These are phyloP conservation scores for Ariopsis seemanni DNA, from an alignment of 2,113 vertebrate species.

Conservation along the genomic window DNA sequence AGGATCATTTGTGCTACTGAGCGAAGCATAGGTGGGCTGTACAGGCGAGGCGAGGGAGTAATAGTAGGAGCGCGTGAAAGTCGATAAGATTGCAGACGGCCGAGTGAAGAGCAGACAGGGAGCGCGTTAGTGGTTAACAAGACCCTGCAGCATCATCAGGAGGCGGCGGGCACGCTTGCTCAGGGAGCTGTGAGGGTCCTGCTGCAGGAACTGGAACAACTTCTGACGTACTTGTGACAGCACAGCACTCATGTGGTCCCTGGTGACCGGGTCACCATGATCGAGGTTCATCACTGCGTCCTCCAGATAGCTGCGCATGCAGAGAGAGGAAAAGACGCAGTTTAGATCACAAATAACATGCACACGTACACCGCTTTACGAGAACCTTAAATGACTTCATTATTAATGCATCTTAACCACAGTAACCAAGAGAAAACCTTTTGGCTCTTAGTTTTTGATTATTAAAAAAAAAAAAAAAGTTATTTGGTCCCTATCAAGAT, in stretches of 20 bases:
- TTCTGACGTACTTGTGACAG: constrained; percentile 91
- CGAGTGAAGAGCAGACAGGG: not conserved
- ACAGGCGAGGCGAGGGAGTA: not conserved
- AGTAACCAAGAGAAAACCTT: not conserved
- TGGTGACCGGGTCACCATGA: constrained; percentile 90
- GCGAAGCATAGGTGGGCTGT: constrained; percentile 12
- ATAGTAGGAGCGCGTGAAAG: not conserved
- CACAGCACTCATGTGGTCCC: constrained; percentile 94
- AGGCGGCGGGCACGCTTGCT: constrained; percentile 88
- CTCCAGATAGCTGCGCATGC: constrained; percentile 85
- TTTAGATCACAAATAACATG: not conserved
- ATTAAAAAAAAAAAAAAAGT: no score
- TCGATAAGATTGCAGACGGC: constrained; percentile 17
- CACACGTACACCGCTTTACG: not conserved
- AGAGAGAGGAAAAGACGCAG: not conserved
- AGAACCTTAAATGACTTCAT: no score
- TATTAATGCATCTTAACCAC: not conserved
- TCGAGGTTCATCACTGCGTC: constrained; percentile 96
- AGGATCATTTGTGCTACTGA: constrained; percentile 17
- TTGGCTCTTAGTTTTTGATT: not conserved
- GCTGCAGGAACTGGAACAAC: constrained; percentile 90
- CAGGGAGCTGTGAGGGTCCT: constrained; percentile 84
- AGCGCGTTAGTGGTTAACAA: constrained; percentile 81
- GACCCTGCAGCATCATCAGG: constrained; percentile 93
- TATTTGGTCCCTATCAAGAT: not conserved